Evolutionary conservation across 2,113 vertebrate genomes (phyloP).

Genomic region (Channa maculata): DNA sequence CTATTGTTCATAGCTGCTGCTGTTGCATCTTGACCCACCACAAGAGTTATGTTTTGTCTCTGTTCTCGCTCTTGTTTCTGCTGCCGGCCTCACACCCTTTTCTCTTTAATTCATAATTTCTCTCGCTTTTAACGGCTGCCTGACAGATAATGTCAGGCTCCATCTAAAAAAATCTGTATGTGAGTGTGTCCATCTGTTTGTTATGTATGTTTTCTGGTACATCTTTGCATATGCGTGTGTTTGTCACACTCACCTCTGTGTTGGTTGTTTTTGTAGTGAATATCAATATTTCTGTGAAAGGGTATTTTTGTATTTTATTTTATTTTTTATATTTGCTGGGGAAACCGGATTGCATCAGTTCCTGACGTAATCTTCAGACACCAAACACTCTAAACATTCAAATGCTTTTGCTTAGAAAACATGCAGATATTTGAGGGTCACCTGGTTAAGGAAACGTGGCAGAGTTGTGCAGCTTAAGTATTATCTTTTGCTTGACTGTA

Average conservation of each 20-base stretch:
- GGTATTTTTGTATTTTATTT: neutral
- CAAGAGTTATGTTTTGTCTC: neutral
- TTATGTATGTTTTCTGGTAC: slow-evolving; percentile 3
- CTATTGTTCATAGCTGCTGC: neutral
- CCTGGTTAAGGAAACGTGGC: slow-evolving; percentile 5
- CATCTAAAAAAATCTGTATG: slow-evolving; percentile 25
- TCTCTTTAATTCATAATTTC: neutral
- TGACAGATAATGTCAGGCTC: slow-evolving; percentile 41
- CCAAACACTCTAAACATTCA: slow-evolving; percentile 9
- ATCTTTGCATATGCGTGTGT: slow-evolving; percentile 15
- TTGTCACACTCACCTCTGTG: neutral
- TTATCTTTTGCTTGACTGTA: neutral
- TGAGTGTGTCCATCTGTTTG: slow-evolving; percentile 49
- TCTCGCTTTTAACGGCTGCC: slow-evolving; percentile 15
- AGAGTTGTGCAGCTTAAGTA: neutral
- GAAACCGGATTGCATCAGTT: neutral
- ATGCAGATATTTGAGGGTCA: slow-evolving; percentile 28
- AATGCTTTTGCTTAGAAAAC: slow-evolving; percentile 9
- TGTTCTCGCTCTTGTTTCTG: neutral
- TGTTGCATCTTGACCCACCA: neutral
- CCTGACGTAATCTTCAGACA: slow-evolving; percentile 26
- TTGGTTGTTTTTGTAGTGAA: neutral
- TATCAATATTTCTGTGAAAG: slow-evolving; percentile 17
- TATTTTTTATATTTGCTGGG: neutral
- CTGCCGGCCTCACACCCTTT: neutral